Conservation (phyloP, 92 coral and sea anemone species). For the Epizoanthus rinbou region DNA sequence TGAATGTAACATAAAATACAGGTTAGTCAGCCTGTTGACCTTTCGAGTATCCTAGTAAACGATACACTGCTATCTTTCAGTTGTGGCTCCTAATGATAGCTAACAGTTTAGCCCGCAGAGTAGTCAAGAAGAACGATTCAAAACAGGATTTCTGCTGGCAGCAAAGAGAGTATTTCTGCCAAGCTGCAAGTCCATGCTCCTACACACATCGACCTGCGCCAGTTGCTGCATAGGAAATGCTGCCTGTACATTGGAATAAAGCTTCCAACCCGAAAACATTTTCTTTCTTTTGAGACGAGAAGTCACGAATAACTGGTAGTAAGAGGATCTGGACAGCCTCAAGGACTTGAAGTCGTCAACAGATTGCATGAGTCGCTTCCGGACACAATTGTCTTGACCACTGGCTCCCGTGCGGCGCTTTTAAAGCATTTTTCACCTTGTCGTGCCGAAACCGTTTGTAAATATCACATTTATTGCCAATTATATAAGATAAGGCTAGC, state of each 20-base stretch:
- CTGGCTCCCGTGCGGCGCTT: slow-evolving; percentile 77
- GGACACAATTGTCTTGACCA: slow-evolving; percentile 42
- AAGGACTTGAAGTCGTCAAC: slow-evolving; percentile 44
- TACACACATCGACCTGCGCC: no score
- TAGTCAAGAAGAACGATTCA: slow-evolving; percentile 23
- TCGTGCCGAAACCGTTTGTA: slow-evolving; percentile 95
- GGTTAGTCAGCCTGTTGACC: slow-evolving; percentile 78
- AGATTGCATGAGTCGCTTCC: slow-evolving; percentile 45
- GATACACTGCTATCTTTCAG: slow-evolving; percentile 75
- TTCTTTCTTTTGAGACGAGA: slow-evolving; percentile 20
- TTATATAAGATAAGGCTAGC: slow-evolving; percentile 93
- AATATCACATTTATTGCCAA: slow-evolving; percentile 99
- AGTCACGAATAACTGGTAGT: slow-evolving; percentile 37
- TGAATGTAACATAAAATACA: slow-evolving; percentile 47
- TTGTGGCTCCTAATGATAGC: slow-evolving; percentile 15
- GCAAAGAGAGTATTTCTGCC: slow-evolving; percentile 46
- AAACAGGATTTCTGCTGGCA: slow-evolving; percentile 37
- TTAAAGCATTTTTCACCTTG: slow-evolving; percentile 89
- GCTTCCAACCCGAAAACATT: slow-evolving; percentile 6
- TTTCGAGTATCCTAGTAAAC: slow-evolving; percentile 73
- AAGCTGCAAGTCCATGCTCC: not conserved
- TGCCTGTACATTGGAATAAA: slow-evolving; percentile 5
- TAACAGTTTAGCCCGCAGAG: not conserved
- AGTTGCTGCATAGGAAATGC: not conserved
- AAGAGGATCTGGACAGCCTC: slow-evolving; percentile 46